Base-by-base conservation (phyloP, 23 tunicate species). In the Pegea sp. region DNA sequence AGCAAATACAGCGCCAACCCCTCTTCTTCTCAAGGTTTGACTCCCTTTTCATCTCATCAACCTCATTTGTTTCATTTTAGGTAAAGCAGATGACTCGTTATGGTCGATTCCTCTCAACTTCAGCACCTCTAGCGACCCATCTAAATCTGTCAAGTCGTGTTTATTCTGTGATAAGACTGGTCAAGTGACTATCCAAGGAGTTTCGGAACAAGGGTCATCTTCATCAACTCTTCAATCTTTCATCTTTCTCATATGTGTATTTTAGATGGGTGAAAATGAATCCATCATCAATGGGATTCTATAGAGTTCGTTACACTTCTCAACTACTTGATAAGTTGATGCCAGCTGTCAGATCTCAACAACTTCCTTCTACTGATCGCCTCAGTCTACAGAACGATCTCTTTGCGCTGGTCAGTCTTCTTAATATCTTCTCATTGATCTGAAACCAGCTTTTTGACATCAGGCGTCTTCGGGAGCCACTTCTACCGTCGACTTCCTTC, bases 211-310 rank as follows among this genome's bases (percentile, higher is more conserved):
- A n/a, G n/a, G n/a, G n/a, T n/a, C n/a, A n/a, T n/a, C n/a, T n/a
- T n/a, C n/a, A n/a, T n/a, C n/a, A n/a, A n/a, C n/a, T n/a, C n/a
- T n/a, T n/a, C n/a, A n/a, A n/a, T n/a, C n/a, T n/a, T n/a, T n/a
- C n/a, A n/a, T n/a, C n/a, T n/a, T n/a, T n/a, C 16, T 38, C 11
- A 8, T 8, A 38, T 8, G 11, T 38, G 7, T 7, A 1, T 46
- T 22, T n/a, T 34, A 73, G 95, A 20, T 84, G 95, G 95, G 76
- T 84, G 64, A 73, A 73, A 33, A 64, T 74, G 28, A 84, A 84
- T 61, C 80, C 95, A 16, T 72, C 76, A n/a, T 49, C 69, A 2
- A 64, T 67, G 42, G 95, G 95, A 2, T 84, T 84, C 68, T 84
- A 73, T 32, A 81, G 95, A 24, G 76, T 68, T 25, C 76, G 68